phyloP scores from a whole-genome alignment of 1,140 invertebrate genomes.

The Zaprionus vittiger region DNA sequence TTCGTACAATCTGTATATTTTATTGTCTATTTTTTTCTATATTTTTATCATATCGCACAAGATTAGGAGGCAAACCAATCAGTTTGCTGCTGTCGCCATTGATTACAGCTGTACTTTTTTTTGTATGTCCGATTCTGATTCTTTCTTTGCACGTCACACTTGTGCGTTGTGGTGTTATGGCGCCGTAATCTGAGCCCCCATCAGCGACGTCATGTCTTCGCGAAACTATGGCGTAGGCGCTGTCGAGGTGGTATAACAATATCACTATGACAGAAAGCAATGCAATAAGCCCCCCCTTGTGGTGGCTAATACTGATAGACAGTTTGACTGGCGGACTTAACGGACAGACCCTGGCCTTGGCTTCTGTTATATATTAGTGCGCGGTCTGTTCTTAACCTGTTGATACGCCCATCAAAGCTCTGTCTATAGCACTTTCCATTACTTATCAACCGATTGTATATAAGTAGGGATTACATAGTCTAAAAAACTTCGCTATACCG shows the following conservation, averaged over 20 bases:
- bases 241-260: conserved; percentile 19
- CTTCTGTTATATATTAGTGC: neutral
- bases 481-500: neutral
- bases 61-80: conserved; percentile 54
- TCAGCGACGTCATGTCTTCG: conserved; percentile 24
- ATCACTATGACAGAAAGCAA: conserved; percentile 40
- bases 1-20: neutral
- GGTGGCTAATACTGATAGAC: conserved; percentile 31
- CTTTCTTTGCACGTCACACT: conserved; percentile 41
- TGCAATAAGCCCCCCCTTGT: neutral
- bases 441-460: neutral
- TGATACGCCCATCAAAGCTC: conserved; percentile 11
- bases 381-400: neutral
- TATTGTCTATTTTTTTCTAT: conserved; percentile 5
- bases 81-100: conserved; percentile 33
- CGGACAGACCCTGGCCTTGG: neutral
- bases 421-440: neutral
- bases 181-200: neutral
- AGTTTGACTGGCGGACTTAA: conserved; percentile 38
- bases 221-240: conserved; percentile 56
- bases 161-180: conserved; percentile 10
- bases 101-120: conserved; percentile 28
- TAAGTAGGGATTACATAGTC: neutral
- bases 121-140: neutral
- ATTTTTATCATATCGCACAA: conserved; percentile 25